Evolutionary conservation across 2,113 vertebrate species (phyloP).

Genomic region (Trachemys scripta): DNA sequence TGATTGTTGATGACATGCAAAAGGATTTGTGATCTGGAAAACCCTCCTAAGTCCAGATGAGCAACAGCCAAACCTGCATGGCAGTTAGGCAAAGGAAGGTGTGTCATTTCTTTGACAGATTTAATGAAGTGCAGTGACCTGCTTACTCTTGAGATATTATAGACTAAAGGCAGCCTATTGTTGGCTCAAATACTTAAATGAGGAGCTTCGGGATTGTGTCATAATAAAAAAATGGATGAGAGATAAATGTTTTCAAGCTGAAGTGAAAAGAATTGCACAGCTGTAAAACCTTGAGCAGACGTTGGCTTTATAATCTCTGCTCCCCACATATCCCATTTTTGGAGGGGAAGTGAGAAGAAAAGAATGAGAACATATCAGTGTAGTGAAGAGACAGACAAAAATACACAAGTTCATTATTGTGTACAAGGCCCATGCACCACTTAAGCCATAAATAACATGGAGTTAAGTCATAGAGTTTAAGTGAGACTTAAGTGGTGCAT

Average conservation of each 20-base stretch:
- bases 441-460: background rate
- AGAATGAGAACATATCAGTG: background rate
- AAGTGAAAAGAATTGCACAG: background rate
- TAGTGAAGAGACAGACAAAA: background rate
- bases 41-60: background rate
- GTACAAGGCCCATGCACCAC: background rate
- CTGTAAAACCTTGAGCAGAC: background rate
- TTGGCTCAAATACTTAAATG: background rate
- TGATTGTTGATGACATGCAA: background rate
- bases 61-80: rapidly evolving
- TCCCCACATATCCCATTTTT: background rate
- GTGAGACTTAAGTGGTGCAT: background rate
- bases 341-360: background rate
- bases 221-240: background rate
- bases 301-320: background rate
- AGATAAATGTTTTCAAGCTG: background rate
- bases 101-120: background rate
- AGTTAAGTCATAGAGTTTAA: background rate
- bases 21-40: background rate
- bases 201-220: background rate
- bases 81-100: background rate
- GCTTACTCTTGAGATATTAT: background rate
- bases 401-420: background rate
- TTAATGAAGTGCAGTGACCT: background rate
- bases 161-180: background rate